A percentile compares a stretch with the other conserved stretches of the same genome.
phyloP scores from a whole-genome alignment of 1,140 invertebrate species.

The Diorhabda carinulata region DNA sequence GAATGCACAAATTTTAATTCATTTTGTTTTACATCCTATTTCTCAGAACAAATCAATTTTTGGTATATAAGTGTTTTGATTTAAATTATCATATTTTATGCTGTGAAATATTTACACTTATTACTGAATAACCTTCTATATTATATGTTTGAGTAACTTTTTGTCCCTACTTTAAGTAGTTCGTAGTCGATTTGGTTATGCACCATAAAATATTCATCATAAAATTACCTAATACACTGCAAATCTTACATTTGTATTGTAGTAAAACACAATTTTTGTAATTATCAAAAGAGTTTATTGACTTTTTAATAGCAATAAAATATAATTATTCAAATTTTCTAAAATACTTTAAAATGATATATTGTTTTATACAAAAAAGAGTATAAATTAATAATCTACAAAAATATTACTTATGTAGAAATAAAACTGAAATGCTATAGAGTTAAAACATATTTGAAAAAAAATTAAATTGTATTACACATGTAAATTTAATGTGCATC shows the following conservation, averaged over 20 bases:
- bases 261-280: constrained; percentile 8
- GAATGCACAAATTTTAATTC: too few relatives aligned
- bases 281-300: constrained; percentile 15
- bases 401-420: constrained; percentile 10
- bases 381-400: constrained; percentile 16
- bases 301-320: constrained; percentile 21
- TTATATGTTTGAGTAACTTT: not conserved
- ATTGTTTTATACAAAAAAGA: constrained; percentile 15
- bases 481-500: not conserved
- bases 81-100: not conserved
- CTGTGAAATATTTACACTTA: not conserved
- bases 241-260: not conserved
- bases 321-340: constrained; percentile 21
- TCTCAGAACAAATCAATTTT: too few relatives aligned
- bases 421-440: not conserved
- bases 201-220: not conserved
- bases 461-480: too few relatives aligned
- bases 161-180: not conserved
- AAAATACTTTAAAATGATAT: constrained; percentile 16
- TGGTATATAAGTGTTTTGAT: too few relatives aligned
- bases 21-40: too few relatives aligned
- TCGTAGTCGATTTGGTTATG: not conserved
- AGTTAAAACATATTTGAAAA: too few relatives aligned
- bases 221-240: not conserved
- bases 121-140: not conserved